Base-by-base conservation (phyloP, 2,888 invertebrate genomes). In the Germaria angustata region DNA sequence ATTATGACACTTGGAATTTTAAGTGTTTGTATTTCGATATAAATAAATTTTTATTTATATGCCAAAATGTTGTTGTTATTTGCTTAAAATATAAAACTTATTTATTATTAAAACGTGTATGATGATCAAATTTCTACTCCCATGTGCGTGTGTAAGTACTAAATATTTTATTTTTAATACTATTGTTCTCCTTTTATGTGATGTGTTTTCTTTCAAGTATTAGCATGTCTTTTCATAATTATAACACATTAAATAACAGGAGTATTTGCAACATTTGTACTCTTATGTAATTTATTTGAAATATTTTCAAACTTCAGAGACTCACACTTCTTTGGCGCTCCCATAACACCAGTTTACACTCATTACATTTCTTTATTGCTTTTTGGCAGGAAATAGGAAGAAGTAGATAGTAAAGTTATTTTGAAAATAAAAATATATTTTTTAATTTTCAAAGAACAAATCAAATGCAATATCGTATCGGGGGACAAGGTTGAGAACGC, bases 221-320 rank as follows among this genome's bases (percentile, higher is more conserved):
- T 71, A 55, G 78, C 78, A 79, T 71, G 71, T 51, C 49, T 46
- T 22, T 46, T 4, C 15, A 11, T 34, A 66, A 66, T 66, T 72
- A 72, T 41, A 24, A 51, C 49, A 72, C 28, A 20, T 59, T 55
- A 44, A 69, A 55, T 39, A 17, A 17, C 15, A 39, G n/a, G 36
- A 55, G 57, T 55, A 32, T 39, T 28, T 53, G 20, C 24, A 68
- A 68, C 24, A 28, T 61, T 63, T 32, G 3, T 17, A 28, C 6
- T 24, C 8, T 6, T 41, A 8, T 32, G 63, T 59, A 49, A 36
- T 61, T 69, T 53, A 17, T 75, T 44, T 63, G 24, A 46, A 17
- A 20, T 53, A 28, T 65, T 44, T 53, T 8, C 22, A 24, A 11
- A 32, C 32, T 24, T 15, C 20, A 11, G 22, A 57, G 57, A 41